Evolutionary conservation across 2,113 vertebrate genomes (phyloP), one percentile per base, ranked within the genome.

Genomic region (Embiotoca jacksoni): DNA sequence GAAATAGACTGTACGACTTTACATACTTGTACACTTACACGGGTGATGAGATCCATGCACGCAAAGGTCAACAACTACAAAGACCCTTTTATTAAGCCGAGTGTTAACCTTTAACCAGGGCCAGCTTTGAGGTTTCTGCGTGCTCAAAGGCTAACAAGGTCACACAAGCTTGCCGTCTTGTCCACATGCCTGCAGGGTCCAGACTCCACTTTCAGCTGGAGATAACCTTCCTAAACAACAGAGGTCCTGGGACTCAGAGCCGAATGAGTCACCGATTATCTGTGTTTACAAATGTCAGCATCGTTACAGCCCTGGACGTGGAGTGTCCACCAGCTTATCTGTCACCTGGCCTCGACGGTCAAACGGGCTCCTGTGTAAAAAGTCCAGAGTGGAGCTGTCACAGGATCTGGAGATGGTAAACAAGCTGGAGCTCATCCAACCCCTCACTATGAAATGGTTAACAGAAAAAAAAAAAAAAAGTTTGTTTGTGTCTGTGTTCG

Each of bases 51-150:
- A 56, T 82, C 58, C 71, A 49, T 56, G 70, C 47, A 58, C 6
- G 10, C 62, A 56, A 78, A 81, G 83, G 71, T 86, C 86, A 85
- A 50, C 78, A 72, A 58, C 70, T 81, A 79, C 83, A 89, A 83
- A 89, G 78, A 36, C 71, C 3, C 52, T 75, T 86, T 88, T 72
- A 83, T 81, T 67, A 63, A 66, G 70, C 60, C 1, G 56, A 70
- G 53, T 53, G 88, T 91, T 92, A 92, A 91, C 90, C 88, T 91
- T 90, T 92, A 90, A 88, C 89, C 87, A 81, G 65, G 49, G 80
- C 23, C 65, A 59, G 78, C 81, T 81, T 91, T 88, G 74, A 90
- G 78, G 65, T 84, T 81, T 58, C 49, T 83, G 39, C 55, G 53
- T 57, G 77, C 68, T 83, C 80, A 81, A 69, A 82, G 62, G 78